Base-by-base conservation (phyloP, 92 coral and sea anemone species). In the Heliopora coerulea region DNA sequence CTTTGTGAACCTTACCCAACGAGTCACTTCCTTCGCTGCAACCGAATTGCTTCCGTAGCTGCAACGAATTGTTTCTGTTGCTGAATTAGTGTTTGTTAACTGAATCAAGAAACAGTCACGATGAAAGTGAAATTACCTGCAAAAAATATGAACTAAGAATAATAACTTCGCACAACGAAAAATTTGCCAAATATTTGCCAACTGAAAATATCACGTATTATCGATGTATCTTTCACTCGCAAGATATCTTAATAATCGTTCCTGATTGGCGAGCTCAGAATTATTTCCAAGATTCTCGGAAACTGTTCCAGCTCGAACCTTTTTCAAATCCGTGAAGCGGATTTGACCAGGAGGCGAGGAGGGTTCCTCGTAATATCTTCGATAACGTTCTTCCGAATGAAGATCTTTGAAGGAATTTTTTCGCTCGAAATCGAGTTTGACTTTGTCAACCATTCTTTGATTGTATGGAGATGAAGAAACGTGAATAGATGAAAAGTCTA, bases 241-340 rank as follows among this genome's bases (percentile, higher is more conserved):
- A 3, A 67, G 59, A 23, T 67, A 67, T 46, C 59, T 21, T 26
- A 23, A 9, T 27, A 44, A 67, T 25, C 74, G 23, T 13, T 67
- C 37, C n/a, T 24, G 31, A 30, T 49, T 26, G n/a, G 2, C 40
- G 12, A 65, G 54, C 33, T 23, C 20, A 3, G 52, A 8, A 46
- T 46, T 7, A 15, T 46, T 46, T n/a, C 14, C 52, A 10, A 37
- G 42, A n/a, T 15, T 46, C n/a, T 46, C 52, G 52, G 52, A 15
- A 4, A 8, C 39, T 11, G 54, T 29, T 26, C 20, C 72, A 42
- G 72, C 25, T 11, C 54, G 44, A 17, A 19, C 49, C 34, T 42
- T 65, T 23, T 28, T 39, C 28, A 65, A 65, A 42, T 65, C 72
- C 14, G 72, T 65, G 18, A 65, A 65, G 14, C 74, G 74, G 29